Base-by-base conservation (phyloP, 2,888 invertebrate genomes). In the Nysson spinosus region DNA sequence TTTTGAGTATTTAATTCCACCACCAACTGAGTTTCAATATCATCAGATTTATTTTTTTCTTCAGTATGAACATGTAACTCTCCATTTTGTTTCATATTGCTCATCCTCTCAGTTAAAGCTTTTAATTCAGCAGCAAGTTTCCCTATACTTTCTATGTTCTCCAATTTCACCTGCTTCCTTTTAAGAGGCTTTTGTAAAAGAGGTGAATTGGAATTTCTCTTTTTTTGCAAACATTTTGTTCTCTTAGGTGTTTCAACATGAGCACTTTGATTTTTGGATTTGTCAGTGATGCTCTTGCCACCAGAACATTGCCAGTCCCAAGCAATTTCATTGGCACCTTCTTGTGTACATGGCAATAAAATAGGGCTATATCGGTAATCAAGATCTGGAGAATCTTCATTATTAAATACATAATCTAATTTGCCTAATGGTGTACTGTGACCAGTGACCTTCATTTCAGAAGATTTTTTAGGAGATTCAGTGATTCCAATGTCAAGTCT, bases 241-340 rank as follows among this genome's bases (percentile, higher is more conserved):
- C 81, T 57, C 24, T 81, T 83, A 1, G 83, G 83, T 4, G 83
- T 83, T 5, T 46, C 58, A 1, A 46, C 37, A 3, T 28, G 52
- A 22, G 12, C 51, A 1, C 14, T 62, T 7, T 50, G 16, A 0
- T 16, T 4, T 0, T 54, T 56, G 0, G 4, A 7, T 5, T 49
- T 68, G 0, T 44, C 61, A 12, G 30, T 40, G 1, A 40, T 42
- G n/a, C 39, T 43, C 26, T 71, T 77, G 1, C 30, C 54, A 60
- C 81, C 71, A 1, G 88, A 85, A 12, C 86, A 87, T 66, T 88
- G 87, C 89, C 89, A 89, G 66, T 89, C 89, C 89, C 89, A 89
- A 3, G 87, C 80, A 11, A 89, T 88, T 75, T 89, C 89, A 35
- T 76, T 80, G 14, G 76, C 80, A 52, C 76, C 77, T n/a, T 89